Base-by-base conservation (phyloP, 2,888 invertebrate genomes). In the Melangyna quadrimaculata region DNA sequence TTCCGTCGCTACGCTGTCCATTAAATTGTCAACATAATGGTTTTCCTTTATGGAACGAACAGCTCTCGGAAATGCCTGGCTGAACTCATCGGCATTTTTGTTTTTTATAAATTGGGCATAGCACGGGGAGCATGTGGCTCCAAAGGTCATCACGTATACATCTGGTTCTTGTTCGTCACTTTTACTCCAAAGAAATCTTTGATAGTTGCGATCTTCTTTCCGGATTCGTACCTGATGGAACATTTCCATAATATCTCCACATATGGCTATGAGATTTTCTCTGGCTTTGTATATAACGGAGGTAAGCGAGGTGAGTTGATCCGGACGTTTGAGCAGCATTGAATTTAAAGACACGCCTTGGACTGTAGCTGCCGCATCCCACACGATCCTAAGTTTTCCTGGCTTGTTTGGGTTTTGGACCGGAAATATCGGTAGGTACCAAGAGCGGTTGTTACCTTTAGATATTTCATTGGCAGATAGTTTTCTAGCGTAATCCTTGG, bases 21-120 rank as follows among this genome's bases (percentile, higher is more conserved):
- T n/a, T n/a, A n/a, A n/a, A 87, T 89, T 89, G 61, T 90, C 89
- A 51, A 90, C 88, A 43, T 90, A 90, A 61, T 87, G 78, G 17
- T 73, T 73, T 37, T 73, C 51, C 8, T 17, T 35, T 8, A 73
- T 73, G 2, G 72, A 48, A 1, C 51, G 35, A 2, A 45, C 48
- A 1, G 61, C 61, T 73, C 72, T 24, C 7, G 61, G 61, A 14
- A 27, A 43, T 43, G 14, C 3, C 1, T 40, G 14, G 4, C 8
- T 10, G 24, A 43, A 71, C 10, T 29, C 10, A 1, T 57, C 43
- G 9, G 71, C 71, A 12, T 71, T 71, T 17, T 7, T 71, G 19
- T 32, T 70, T 43, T 70, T 55, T 1, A 55, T 12, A 19, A 29
- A 55, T 7, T 69, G 53, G 12, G 69, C 69, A 43, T 43, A 43